Evolutionary conservation across 2,888 invertebrate species (phyloP), one percentile per base, ranked within the genome.

Genomic region (Pteria penguin): DNA sequence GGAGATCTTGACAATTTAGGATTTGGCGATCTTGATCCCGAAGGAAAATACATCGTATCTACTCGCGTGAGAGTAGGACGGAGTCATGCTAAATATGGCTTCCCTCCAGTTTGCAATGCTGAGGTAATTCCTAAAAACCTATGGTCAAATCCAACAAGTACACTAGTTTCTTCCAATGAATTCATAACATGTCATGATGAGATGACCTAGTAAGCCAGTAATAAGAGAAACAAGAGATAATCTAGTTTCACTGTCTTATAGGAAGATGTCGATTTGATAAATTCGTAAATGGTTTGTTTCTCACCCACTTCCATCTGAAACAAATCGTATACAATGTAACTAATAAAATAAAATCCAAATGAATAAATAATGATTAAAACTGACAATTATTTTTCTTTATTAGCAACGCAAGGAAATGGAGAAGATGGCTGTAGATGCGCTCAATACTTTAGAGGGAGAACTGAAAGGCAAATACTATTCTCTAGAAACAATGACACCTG

Each of bases 1-100:
- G 98, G 98, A 89, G 90, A 98, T 94, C 96, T 97, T 29, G 95
- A 94, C 93, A 94, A 95, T 87, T 96, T 98, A 88, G 96, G 96
- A 0, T 86, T 89, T 60, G 83, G 84, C 91, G 97, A 98, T 93
- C 94, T 98, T 89, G 98, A 98, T 94, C 97, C 98, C 18, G 86
- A 87, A n/a, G 86, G 80, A 4, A 73, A 98, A 93, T 97, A 94
- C 93, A 96, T 99, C 85, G 96, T 90, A 62, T 90, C 90, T 0
- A 88, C 87, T 2, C 80, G 90, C 62, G 87, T 91, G 24, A 78
- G 90, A 4, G 89, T 90, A 29, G 89, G 89, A 14, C 82, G 91
- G 33, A 87, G 85, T 65, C 88, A 89, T 73, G 82, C 86, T 18
- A 87, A 86, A 14, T 90, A 78, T 80, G 83, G 86, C 18, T 89